These are phyloP conservation scores for Galeopterus variegatus DNA, from an alignment of 2,113 vertebrate genomes.

Conservation along the genomic window DNA sequence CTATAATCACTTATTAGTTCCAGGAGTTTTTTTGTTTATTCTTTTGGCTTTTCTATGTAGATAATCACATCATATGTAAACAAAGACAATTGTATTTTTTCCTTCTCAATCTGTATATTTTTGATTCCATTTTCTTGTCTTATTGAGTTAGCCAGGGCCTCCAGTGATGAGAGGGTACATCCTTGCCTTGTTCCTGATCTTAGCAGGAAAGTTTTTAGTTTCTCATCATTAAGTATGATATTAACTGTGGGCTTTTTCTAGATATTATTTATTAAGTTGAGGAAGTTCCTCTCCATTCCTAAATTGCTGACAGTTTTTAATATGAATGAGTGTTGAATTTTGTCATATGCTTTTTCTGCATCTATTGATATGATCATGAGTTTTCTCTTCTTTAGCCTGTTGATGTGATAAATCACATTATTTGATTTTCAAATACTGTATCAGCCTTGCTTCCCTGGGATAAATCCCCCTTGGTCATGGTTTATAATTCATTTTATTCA, in stretches of 20 bases:
- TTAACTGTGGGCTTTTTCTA: neutral
- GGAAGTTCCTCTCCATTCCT: neutral
- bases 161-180: neutral
- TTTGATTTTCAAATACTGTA: neutral
- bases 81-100: neutral
- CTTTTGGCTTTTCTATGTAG: neutral
- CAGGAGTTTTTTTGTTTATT: neutral
- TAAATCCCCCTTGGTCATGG: neutral
- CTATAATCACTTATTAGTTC: neutral
- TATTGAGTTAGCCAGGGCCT: neutral
- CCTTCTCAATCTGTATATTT: neutral
- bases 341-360: neutral
- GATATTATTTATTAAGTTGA: neutral
- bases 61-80: neutral
- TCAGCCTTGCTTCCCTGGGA: neutral
- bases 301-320: neutral
- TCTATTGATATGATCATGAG: neutral
- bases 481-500: slow-evolving; percentile 13
- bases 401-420: neutral
- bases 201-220: neutral
- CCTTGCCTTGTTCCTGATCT: slow-evolving; percentile 1
- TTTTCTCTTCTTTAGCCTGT: neutral
- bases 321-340: neutral
- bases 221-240: neutral
- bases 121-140: slow-evolving; percentile 13